Base-by-base conservation (phyloP, 2,888 invertebrate genomes). In the Heliconius charithonia region DNA sequence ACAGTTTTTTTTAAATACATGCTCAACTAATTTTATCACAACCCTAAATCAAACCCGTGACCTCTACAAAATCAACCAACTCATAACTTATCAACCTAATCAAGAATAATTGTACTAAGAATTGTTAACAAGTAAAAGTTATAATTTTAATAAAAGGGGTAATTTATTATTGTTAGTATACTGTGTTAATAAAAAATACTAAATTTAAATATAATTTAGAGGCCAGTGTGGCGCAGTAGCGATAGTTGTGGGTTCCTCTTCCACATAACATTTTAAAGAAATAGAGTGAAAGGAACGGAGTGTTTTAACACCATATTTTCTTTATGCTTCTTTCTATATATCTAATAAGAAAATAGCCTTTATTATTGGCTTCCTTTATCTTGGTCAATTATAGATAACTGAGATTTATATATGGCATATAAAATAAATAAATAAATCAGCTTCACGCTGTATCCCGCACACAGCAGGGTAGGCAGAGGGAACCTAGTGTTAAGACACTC, bases 91-190 rank as follows among this genome's bases (percentile, higher is more conserved):
- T n/a, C 37, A 37, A 4, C 67, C 25, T 69, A 69, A 69, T 69
- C 67, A 69, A 69, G 67, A 41, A 69, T 69, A 69, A 69, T 69
- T 69, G 67, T 69, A 69, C 67, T 69, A 41, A 25, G 41, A 69
- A 69, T 69, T 69, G 67, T 69, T 69, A 69, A 69, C 67, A 69
- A 69, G 25, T 41, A 69, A 41, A 41, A 69, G 37, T 69, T 41
- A 22, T 41, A 13, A 69, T 16, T 41, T 69, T 25, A 69, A 69
- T 63, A 66, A 69, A 69, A 4, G 67, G 25, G 41, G 6, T 25
- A 25, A 41, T 69, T 41, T 69, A 69, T 69, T 69, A n/a, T 16
- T 41, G 41, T 37, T 37, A 37, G 10, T 37, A 41, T 7, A 16
- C 41, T 25, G 67, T 69, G 41, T 41, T 41, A 25, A 25, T 41